Conservation (phyloP, 2,113 vertebrate genomes). For the Cathartes aura region DNA sequence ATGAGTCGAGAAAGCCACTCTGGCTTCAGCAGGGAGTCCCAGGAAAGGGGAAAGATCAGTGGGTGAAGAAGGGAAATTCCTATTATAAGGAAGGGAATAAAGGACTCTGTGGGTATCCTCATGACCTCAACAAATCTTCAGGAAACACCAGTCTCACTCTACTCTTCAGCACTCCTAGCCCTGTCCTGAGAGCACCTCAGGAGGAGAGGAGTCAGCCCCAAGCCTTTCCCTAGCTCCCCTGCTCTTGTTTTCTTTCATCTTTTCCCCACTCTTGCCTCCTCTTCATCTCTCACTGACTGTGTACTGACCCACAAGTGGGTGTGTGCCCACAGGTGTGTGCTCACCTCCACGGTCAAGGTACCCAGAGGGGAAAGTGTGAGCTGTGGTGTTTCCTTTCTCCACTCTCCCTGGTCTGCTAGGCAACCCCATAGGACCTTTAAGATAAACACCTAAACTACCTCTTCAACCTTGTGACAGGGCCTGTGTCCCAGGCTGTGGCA, state of each 20-base stretch:
- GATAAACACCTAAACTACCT: not conserved
- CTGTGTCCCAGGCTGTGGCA: not conserved
- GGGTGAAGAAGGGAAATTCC: not conserved
- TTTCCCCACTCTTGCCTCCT: not conserved
- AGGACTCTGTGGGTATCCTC: not conserved
- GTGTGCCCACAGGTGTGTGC: no score
- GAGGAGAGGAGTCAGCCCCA: not conserved
- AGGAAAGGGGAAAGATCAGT: not conserved
- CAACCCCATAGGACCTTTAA: not conserved
- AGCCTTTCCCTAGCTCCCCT: not conserved
- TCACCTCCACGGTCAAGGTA: not conserved
- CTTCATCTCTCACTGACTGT: no score
- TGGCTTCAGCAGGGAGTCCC: not conserved
- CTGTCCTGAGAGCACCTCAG: not conserved
- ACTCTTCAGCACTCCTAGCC: not conserved
- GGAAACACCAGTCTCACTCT: not conserved
- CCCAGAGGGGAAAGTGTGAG: not conserved
- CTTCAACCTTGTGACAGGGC: not conserved
- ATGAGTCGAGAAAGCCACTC: not conserved
- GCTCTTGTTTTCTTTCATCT: not conserved
- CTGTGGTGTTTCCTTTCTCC: not conserved
- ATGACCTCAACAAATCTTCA: not conserved
- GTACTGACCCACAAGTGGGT: not conserved
- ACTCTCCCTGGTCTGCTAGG: not conserved
- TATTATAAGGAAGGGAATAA: not conserved